Base-by-base conservation (phyloP, 2,888 invertebrate genomes). In the Acanthosepion esculentum region DNA sequence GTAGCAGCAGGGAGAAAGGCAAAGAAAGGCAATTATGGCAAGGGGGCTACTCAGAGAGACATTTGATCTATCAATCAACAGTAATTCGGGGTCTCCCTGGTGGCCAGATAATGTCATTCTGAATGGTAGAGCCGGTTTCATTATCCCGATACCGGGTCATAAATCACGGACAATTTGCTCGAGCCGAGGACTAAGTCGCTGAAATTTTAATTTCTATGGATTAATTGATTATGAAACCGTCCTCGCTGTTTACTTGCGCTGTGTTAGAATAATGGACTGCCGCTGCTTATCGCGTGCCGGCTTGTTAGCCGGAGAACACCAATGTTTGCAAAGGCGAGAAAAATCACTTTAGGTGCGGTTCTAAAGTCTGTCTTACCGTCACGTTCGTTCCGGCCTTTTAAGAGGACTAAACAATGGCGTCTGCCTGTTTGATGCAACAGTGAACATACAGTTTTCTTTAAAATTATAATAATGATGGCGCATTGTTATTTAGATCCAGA, bases 21-120 rank as follows among this genome's bases (percentile, higher is more conserved):
- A 78, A 78, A 78, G n/a, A 78, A 78, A 78, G n/a, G 8, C 2
- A 78, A n/a, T 64, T 29, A 64, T 64, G 26, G 64, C 64, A n/a
- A 29, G 18, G n/a, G 15, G n/a, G n/a, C 78, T 78, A n/a, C 78
- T n/a, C 78, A n/a, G n/a, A 78, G 78, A 50, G 93, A 93, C n/a
- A 93, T 93, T 93, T 93, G 93, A 93, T 93, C 93, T 93, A 93
- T 93, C 93, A 93, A 93, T 93, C 53, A 53, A 48, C 93, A 93
- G 93, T 53, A 48, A 93, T 78, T 53, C 48, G 50, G 53, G 53
- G 53, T 93, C 93, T 93, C 93, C 93, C 93, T 50, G 48, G 93
- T 50, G 93, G 48, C n/a, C 53, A 48, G 48, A 93, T 93, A 93
- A 93, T 93, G 53, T 48, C 93, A 93, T 93, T 93, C 29, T 93